Evolutionary conservation across 2,888 invertebrate species (phyloP).

Genomic region (Cremastinae sp.): DNA sequence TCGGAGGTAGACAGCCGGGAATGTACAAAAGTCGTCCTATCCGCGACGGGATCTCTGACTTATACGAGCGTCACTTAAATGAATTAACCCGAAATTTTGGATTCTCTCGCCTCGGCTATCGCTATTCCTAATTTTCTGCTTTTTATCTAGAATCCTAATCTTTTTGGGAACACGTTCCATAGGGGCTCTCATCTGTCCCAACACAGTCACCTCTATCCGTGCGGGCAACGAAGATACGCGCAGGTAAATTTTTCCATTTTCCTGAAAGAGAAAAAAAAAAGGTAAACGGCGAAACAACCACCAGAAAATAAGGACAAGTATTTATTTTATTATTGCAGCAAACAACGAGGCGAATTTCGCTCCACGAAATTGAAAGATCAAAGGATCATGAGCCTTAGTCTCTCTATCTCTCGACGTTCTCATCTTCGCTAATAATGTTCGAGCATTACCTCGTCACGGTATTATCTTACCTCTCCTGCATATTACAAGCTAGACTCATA

Average conservation of each 20-base stretch:
- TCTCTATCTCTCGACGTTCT: conserved; percentile 28
- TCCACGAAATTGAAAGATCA: conserved; percentile 75
- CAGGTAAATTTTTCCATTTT: conserved; percentile 18
- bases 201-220: conserved; percentile 25
- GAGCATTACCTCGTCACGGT: conserved; percentile 21
- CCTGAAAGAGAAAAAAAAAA: conserved; percentile 13
- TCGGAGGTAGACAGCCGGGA: conserved; percentile 48
- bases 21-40: conserved; percentile 60
- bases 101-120: conserved; percentile 59
- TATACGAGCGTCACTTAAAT: conserved; percentile 59
- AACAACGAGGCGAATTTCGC: conserved; percentile 6
- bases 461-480: conserved; percentile 23
- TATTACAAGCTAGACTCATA: conserved; percentile 11
- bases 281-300: conserved; percentile 20
- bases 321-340: conserved; percentile 40
- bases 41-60: conserved; percentile 63
- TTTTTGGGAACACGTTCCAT: conserved; percentile 41
- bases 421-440: conserved; percentile 47
- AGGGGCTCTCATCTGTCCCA: conserved; percentile 38
- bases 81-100: conserved; percentile 61
- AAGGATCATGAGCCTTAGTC: conserved; percentile 59
- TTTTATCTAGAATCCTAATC: conserved; percentile 58
- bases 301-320: conserved; percentile 33
- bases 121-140: conserved; percentile 61
- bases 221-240: conserved; percentile 12